Evolutionary conservation across 2,797 vertebrate species (phyloP).

Genomic region (Knipowitschia caucasica): DNA sequence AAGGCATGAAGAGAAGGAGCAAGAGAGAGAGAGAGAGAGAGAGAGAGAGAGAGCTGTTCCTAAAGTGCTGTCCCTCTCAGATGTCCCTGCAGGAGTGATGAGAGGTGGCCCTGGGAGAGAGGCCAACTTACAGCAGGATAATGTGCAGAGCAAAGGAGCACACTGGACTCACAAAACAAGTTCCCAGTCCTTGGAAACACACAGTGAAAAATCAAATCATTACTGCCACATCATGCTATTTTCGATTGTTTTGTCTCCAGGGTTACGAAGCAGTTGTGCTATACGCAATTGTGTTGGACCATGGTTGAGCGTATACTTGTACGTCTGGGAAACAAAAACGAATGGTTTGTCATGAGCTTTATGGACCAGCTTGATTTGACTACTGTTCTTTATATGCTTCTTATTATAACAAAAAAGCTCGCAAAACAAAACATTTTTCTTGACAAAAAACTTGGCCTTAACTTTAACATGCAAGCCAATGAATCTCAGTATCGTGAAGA

Average conservation of each 20-base stretch:
- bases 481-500: too few relatives aligned
- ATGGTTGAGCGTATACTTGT: too few relatives aligned
- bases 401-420: too few relatives aligned
- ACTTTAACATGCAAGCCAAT: too few relatives aligned
- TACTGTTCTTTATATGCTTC: too few relatives aligned
- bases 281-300: not conserved
- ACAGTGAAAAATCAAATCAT: not conserved
- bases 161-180: conserved; percentile 1
- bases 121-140: conserved; percentile 17
- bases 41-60: conserved; percentile 23
- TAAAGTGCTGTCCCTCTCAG: conserved; percentile 47
- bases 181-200: not conserved
- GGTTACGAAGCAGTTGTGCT: not conserved
- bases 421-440: too few relatives aligned
- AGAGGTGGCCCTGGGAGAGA: conserved; percentile 50
- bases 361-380: too few relatives aligned
- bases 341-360: too few relatives aligned
- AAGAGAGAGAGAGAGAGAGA: conserved; percentile 21
- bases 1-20: conserved; percentile 34
- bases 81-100: conserved; percentile 66
- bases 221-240: not conserved
- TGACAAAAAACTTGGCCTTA: too few relatives aligned
- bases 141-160: conserved; percentile 9
- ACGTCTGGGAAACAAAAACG: too few relatives aligned
- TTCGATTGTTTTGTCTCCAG: too few relatives aligned